phyloP scores from a whole-genome alignment of 2,888 invertebrate species.

The Griposia aprilina region DNA sequence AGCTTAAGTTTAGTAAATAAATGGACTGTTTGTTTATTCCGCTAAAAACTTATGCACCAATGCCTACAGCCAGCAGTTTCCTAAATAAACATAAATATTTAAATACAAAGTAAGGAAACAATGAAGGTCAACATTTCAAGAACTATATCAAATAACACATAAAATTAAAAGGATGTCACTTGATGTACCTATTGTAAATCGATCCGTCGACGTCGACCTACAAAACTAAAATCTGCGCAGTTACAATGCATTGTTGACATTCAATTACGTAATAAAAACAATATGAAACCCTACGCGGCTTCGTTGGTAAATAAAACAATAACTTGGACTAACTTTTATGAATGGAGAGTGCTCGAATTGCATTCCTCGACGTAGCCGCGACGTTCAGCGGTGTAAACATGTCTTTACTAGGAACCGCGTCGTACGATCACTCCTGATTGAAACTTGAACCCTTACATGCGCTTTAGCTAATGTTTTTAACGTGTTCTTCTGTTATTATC shows the following conservation, averaged over 20 bases:
- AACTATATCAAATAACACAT: constrained; percentile 14
- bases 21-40: constrained; percentile 1
- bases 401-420: constrained; percentile 59
- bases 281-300: constrained; percentile 44
- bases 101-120: constrained; percentile 5
- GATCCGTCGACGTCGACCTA: constrained; percentile 37
- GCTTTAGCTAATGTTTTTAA: constrained; percentile 42
- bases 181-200: constrained; percentile 42
- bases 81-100: neutral
- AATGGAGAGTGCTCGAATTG: constrained; percentile 80
- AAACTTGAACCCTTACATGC: constrained; percentile 58
- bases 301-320: constrained; percentile 74
- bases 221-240: constrained; percentile 38
- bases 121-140: constrained; percentile 9
- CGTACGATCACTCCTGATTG: constrained; percentile 63
- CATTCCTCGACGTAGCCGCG: constrained; percentile 71
- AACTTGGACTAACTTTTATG: constrained; percentile 78
- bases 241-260: constrained; percentile 59
- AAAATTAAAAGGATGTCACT: constrained; percentile 22
- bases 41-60: neutral
- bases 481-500: constrained; percentile 38
- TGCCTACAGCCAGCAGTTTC: neutral
- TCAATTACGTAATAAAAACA: constrained; percentile 60
- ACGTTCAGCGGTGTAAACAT: constrained; percentile 66
- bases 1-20: constrained; percentile 13